These are phyloP conservation scores for Trochalopteron elliotii DNA, from an alignment of 2,113 vertebrate genomes.

Conservation along the genomic window DNA sequence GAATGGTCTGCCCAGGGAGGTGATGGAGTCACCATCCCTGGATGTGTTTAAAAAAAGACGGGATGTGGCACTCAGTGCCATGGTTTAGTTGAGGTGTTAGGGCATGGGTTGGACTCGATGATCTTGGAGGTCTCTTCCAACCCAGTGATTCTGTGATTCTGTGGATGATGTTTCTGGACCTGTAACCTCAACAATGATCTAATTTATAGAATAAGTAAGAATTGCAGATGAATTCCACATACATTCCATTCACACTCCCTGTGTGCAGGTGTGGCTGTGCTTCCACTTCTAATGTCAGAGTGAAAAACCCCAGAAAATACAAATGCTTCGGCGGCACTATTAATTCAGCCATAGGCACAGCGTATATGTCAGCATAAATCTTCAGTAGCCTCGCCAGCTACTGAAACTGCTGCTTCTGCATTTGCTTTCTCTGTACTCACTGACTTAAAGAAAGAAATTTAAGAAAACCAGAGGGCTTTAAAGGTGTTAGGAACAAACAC, in stretches of 20 bases:
- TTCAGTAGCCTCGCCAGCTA: slow-evolving; percentile 8
- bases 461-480: background rate
- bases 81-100: background rate
- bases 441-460: background rate
- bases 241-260: background rate
- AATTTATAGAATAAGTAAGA: background rate
- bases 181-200: background rate
- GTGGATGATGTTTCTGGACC: background rate
- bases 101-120: background rate
- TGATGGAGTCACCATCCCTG: background rate
- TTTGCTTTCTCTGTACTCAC: background rate
- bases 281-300: background rate
- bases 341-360: slow-evolving; percentile 27
- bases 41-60: background rate
- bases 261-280: background rate
- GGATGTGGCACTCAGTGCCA: background rate
- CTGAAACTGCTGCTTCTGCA: slow-evolving; percentile 45
- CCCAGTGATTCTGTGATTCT: background rate
- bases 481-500: background rate
- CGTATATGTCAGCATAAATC: slow-evolving; percentile 6
- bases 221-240: background rate
- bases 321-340: background rate
- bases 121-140: background rate
- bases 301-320: background rate
- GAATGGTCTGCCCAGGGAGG: background rate